Evolutionary conservation across 2,113 vertebrate species (phyloP).

Genomic region (Todiramphus saurophagus): DNA sequence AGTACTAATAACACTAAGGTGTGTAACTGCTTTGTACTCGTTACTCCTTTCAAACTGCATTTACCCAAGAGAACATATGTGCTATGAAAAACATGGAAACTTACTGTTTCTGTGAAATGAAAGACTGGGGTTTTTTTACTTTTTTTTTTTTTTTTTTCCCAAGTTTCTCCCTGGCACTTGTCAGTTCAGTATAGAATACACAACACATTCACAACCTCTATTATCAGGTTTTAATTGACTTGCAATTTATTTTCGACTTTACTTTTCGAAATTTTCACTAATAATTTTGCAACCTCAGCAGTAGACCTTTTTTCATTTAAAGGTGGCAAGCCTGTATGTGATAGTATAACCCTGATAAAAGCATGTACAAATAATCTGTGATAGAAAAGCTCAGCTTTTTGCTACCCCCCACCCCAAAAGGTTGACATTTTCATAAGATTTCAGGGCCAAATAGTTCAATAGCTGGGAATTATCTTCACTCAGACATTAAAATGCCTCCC

Average conservation of each 20-base stretch:
- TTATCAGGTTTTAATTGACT: neutral
- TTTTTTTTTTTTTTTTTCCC: neutral
- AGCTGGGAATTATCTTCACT: neutral
- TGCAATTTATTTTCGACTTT: neutral
- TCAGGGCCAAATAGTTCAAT: neutral
- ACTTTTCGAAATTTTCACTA: neutral
- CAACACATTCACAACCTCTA: neutral
- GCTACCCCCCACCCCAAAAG: neutral
- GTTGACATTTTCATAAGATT: neutral
- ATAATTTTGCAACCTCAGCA: neutral
- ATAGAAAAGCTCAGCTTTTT: neutral
- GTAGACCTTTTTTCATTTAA: neutral
- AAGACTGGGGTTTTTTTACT: neutral
- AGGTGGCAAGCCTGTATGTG: neutral
- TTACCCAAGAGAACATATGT: neutral
- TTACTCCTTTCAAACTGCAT: neutral
- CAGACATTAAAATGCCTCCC: neutral
- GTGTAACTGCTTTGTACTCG: neutral
- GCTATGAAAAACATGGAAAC: neutral
- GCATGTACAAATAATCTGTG: neutral
- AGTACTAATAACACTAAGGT: neutral
- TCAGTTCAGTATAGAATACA: neutral
- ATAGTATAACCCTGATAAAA: neutral
- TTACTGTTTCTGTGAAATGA: neutral
- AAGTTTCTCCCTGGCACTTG: neutral